These are phyloP conservation scores for Bettongia penicillata DNA, from an alignment of 2,113 vertebrate species.

Conservation along the genomic window DNA sequence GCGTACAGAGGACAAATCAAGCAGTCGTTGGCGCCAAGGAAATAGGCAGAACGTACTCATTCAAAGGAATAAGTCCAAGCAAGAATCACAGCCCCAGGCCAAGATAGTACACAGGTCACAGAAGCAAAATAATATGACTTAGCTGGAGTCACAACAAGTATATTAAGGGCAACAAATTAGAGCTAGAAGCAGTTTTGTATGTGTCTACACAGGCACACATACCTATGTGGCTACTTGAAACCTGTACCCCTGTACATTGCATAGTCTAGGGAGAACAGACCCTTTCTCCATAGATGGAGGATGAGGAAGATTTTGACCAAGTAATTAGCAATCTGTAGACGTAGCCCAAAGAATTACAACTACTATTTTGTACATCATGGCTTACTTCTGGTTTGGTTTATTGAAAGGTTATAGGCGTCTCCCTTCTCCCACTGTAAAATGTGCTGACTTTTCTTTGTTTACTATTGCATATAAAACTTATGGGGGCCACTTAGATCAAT, in stretches of 20 bases:
- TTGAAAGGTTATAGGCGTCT: neutral
- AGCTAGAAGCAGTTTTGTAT: neutral
- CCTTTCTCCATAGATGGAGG: neutral
- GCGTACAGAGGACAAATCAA: conserved; percentile 44
- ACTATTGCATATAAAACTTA: neutral
- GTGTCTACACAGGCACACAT: neutral
- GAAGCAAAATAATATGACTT: neutral
- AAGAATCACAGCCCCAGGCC: conserved; percentile 48
- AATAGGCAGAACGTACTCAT: conserved; percentile 71
- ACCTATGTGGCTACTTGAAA: neutral
- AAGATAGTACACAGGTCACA: conserved; percentile 19
- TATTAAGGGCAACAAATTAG: neutral
- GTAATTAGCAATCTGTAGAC: neutral
- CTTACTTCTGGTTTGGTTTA: neutral
- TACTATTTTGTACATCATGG: neutral
- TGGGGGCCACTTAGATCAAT: neutral
- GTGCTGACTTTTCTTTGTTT: neutral
- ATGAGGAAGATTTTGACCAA: neutral
- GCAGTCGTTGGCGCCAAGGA: conserved; percentile 49
- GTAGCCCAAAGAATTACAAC: neutral
- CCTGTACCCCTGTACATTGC: neutral
- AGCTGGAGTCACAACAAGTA: neutral
- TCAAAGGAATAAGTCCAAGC: conserved; percentile 50
- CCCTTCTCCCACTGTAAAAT: neutral
- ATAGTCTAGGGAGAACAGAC: neutral